Evolutionary conservation across 2,113 vertebrate genomes (phyloP).

Genomic region (Rhinolophus ferrumequinum): DNA sequence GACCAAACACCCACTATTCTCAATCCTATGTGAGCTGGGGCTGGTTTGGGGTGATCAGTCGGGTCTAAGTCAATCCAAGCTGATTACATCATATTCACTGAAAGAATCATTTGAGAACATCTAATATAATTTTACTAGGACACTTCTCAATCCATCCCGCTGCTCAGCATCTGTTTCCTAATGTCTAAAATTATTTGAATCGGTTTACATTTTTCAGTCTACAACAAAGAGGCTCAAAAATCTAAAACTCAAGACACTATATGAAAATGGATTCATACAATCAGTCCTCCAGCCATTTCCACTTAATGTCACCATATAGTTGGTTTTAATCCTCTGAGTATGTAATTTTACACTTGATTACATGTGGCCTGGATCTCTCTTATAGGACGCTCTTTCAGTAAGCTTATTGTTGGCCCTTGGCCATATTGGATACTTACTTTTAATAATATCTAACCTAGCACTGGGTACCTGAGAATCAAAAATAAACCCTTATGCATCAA

Average conservation of each 20-base stretch:
- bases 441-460: neutral
- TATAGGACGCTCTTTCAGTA: neutral
- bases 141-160: neutral
- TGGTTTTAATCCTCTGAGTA: neutral
- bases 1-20: neutral
- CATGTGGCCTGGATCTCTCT: neutral
- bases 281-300: neutral
- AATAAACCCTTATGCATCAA: neutral
- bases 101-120: neutral
- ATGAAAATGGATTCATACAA: neutral
- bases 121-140: neutral
- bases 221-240: neutral
- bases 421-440: neutral
- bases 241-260: neutral
- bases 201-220: neutral
- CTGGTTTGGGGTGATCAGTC: neutral
- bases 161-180: neutral
- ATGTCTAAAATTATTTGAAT: neutral
- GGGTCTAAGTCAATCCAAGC: neutral
- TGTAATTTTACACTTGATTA: neutral
- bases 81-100: neutral
- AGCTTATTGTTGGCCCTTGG: neutral
- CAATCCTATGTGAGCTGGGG: neutral
- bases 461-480: neutral
- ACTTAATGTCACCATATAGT: neutral